Conservation (phyloP, 2,888 invertebrate genomes). For the Meiosimyza platycephala region DNA sequence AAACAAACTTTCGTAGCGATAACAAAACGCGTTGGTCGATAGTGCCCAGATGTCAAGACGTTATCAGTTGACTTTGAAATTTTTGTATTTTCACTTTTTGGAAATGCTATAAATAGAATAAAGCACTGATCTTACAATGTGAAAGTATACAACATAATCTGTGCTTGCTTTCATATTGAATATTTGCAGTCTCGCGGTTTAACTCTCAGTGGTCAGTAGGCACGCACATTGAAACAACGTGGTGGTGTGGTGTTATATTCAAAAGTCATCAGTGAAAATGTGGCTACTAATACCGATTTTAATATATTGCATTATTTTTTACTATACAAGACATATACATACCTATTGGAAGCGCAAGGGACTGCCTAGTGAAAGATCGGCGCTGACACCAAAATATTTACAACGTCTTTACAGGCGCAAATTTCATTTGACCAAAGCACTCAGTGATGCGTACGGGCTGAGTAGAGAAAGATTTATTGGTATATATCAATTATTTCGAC, state of each 20-base stretch:
- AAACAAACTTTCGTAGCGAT: conserved; percentile 15
- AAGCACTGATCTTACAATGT: background rate
- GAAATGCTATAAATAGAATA: too few relatives aligned
- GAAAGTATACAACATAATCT: too few relatives aligned
- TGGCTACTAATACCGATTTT: conserved; percentile 61
- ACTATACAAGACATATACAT: conserved; percentile 58
- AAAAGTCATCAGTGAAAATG: conserved; percentile 46
- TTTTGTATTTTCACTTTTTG: background rate
- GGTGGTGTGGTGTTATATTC: conserved; percentile 2
- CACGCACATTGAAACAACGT: background rate
- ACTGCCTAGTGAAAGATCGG: conserved; percentile 55
- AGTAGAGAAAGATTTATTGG: conserved; percentile 68
- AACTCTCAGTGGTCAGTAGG: conserved; percentile 11
- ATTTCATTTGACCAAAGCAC: conserved; percentile 57
- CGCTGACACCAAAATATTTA: conserved; percentile 52
- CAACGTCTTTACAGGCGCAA: conserved; percentile 55
- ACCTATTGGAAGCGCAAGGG: conserved; percentile 61
- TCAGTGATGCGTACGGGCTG: conserved; percentile 52
- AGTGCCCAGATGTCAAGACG: conserved; percentile 30
- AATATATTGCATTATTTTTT: conserved; percentile 51
- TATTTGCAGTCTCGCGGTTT: conserved; percentile 20
- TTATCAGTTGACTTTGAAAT: conserved; percentile 26
- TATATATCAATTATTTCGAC: conserved; percentile 74
- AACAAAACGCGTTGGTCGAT: conserved; percentile 22
- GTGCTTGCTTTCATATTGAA: background rate